These are phyloP conservation scores for Bombus ignitus DNA, from an alignment of 1,140 invertebrate species.

Conservation along the genomic window DNA sequence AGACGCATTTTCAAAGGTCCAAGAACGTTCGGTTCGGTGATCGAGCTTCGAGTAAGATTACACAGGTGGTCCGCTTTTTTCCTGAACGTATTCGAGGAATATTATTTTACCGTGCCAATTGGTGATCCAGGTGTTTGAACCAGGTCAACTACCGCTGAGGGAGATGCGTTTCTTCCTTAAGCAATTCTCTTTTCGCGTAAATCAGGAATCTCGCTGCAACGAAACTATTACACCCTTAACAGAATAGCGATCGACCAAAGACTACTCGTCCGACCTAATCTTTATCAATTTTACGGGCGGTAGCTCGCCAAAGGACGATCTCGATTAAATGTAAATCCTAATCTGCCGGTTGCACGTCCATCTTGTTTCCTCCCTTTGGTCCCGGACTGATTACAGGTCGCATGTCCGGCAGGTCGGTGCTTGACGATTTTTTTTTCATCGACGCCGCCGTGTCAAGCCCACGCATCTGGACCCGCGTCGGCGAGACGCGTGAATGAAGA, in stretches of 20 bases:
- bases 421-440: conserved; percentile 29
- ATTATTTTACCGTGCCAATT: not conserved
- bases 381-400: conserved; percentile 42
- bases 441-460: conserved; percentile 1
- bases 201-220: too few species aligned
- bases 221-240: not conserved
- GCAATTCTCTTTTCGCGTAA: not conserved
- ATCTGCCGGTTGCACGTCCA: not conserved
- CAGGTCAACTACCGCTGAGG: not conserved
- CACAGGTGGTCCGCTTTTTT: not conserved
- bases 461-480: too few species aligned
- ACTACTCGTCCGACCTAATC: not conserved
- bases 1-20: conserved; percentile 1
- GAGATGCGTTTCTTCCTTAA: not conserved
- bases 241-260: not conserved
- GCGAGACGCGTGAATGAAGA: conserved; percentile 47
- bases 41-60: not conserved
- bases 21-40: too few species aligned
- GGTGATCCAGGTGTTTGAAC: not conserved
- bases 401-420: not conserved
- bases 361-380: conserved; percentile 10
- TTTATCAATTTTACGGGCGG: conserved; percentile 41
- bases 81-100: not conserved
- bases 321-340: conserved; percentile 45
- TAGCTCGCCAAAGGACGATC: not conserved